Conservation (phyloP, 2,797 vertebrate species). For the Amblyraja radiata region DNA sequence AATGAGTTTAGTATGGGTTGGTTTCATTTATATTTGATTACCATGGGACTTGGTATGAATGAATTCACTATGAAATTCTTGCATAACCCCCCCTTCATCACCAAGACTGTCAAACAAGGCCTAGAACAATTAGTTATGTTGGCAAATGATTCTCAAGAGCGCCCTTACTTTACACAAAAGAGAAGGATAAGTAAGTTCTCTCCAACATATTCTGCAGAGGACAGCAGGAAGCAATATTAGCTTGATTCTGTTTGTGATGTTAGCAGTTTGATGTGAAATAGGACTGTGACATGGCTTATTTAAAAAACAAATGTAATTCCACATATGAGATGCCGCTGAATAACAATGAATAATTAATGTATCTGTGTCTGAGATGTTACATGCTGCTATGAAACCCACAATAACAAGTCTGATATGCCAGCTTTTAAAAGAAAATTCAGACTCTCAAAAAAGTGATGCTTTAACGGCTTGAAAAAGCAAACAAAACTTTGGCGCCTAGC, state of each 20-base stretch:
- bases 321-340: conserved; percentile 3
- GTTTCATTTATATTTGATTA: background rate
- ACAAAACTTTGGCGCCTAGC: background rate
- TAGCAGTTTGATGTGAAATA: background rate
- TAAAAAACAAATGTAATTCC: background rate
- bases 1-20: background rate
- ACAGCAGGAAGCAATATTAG: conserved; percentile 3
- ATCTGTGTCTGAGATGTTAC: conserved; percentile 17
- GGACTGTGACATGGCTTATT: background rate
- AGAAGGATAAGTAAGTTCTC: background rate
- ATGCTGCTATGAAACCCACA: background rate
- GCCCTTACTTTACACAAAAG: background rate
- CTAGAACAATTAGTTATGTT: background rate
- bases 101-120: background rate
- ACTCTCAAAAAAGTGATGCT: background rate
- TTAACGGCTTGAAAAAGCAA: background rate
- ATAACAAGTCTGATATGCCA: conserved; percentile 4
- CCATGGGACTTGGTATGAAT: background rate
- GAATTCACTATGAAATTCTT: background rate
- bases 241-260: background rate
- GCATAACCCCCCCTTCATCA: background rate
- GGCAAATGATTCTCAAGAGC: background rate
- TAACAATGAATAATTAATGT: conserved; percentile 29
- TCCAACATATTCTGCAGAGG: background rate
- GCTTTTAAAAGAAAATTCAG: background rate